Conservation (phyloP, 1,140 invertebrate genomes). For the Cardiocondyla obscurior region DNA sequence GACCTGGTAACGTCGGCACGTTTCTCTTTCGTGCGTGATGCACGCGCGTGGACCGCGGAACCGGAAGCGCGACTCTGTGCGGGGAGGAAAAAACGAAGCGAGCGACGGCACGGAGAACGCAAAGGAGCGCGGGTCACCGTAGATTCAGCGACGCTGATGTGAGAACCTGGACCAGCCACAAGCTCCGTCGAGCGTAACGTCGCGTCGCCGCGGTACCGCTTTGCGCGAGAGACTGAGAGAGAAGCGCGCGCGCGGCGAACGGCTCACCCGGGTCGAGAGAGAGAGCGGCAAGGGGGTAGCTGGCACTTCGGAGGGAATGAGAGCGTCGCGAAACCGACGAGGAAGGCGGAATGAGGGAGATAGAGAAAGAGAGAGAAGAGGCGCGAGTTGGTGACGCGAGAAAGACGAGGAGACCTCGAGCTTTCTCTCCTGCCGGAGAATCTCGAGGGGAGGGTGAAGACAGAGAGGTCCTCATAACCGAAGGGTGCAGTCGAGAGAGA, state of each 20-base stretch:
- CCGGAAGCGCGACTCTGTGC: neutral
- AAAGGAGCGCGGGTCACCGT: neutral
- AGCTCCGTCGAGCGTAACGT: slow-evolving; percentile 48
- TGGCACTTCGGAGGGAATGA: slow-evolving; percentile 11
- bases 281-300: slow-evolving; percentile 37
- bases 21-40: neutral
- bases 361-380: neutral
- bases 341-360: neutral
- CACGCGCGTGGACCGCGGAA: neutral
- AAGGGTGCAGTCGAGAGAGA: neutral
- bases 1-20: neutral
- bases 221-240: slow-evolving; percentile 71
- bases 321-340: slow-evolving; percentile 1
- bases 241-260: slow-evolving; percentile 40
- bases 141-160: neutral
- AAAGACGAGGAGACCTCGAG: neutral
- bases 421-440: neutral
- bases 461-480: neutral
- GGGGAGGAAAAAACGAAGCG: neutral
- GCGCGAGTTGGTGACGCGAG: neutral
- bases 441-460: slow-evolving; percentile 26
- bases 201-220: slow-evolving; percentile 63
- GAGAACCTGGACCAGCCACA: slow-evolving; percentile 67
- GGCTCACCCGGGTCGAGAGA: slow-evolving; percentile 39
- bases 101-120: neutral